A percentile compares a stretch with the other conserved stretches of the same genome.
phyloP scores from a whole-genome alignment of 2,113 vertebrate species.

The Craseonycteris thonglongyai region DNA sequence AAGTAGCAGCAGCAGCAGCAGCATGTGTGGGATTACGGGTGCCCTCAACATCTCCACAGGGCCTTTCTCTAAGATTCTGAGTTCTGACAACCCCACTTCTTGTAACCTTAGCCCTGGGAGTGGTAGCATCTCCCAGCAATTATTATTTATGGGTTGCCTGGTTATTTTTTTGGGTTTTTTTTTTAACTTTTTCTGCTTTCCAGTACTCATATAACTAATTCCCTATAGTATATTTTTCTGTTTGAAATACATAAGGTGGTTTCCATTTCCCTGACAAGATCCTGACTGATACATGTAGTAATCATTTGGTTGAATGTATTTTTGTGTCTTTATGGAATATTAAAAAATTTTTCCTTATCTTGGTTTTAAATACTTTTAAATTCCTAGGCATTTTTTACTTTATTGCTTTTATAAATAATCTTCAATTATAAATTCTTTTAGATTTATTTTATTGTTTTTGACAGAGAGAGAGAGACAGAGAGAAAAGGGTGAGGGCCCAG shows the following conservation, averaged over 20 bases:
- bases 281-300: not conserved
- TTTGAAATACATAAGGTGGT: not conserved
- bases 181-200: not conserved
- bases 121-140: not conserved
- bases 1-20: not conserved
- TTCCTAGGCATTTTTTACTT: not conserved
- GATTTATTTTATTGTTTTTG: no score
- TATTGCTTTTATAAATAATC: not conserved
- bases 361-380: slow-evolving; percentile 5
- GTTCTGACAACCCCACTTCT: not conserved
- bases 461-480: no score
- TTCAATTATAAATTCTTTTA: no score
- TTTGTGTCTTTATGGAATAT: not conserved
- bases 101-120: not conserved
- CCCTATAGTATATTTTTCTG: not conserved
- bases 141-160: not conserved
- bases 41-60: not conserved
- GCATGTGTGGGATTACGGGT: not conserved
- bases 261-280: not conserved
- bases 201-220: not conserved
- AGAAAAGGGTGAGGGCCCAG: no score
- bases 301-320: not conserved
- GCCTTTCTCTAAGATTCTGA: not conserved
- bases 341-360: not conserved
- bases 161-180: no score